A percentile compares a stretch with the other conserved stretches of the same genome.
Evolutionary conservation across 2,888 invertebrate genomes (phyloP).

Genomic region (Atethmia centrago): DNA sequence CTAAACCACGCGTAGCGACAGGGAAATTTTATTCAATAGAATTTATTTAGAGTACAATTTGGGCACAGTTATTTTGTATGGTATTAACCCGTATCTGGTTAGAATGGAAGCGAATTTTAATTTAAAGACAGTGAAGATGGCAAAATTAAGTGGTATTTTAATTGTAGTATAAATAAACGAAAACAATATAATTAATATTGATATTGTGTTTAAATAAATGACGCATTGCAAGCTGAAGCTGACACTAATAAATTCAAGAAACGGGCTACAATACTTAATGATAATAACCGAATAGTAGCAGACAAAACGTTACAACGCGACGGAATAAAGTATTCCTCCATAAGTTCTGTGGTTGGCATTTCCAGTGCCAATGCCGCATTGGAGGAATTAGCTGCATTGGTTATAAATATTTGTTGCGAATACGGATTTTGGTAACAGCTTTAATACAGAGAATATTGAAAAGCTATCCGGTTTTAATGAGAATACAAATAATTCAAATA

Average conservation of each 20-base stretch:
- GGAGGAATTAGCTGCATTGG: constrained; percentile 42
- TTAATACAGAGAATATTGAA: neutral
- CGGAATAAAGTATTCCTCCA: constrained; percentile 1
- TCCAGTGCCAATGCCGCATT: constrained; percentile 41
- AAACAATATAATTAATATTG: neutral
- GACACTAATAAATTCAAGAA: constrained; percentile 1
- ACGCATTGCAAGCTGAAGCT: neutral
- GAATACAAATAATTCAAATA: constrained; percentile 1
- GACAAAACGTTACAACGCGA: constrained; percentile 6
- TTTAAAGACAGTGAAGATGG: neutral
- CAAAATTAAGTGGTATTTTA: neutral
- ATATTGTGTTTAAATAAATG: neutral
- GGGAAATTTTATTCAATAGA: constrained; percentile 11
- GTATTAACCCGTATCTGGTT: neutral
- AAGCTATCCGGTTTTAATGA: constrained; percentile 2
- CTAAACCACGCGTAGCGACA: constrained; percentile 13
- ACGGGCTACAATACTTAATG: neutral
- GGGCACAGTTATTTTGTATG: neutral
- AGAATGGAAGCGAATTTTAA: neutral
- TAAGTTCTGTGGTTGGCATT: constrained; percentile 20
- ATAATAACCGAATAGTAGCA: constrained; percentile 2
- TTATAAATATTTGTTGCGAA: constrained; percentile 39
- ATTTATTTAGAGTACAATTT: constrained; percentile 5
- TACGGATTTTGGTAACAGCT: constrained; percentile 7
- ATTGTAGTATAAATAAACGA: neutral